These are phyloP conservation scores for Caenorhabditis angaria DNA, from an alignment of 2,888 invertebrate genomes.

Conservation along the genomic window DNA sequence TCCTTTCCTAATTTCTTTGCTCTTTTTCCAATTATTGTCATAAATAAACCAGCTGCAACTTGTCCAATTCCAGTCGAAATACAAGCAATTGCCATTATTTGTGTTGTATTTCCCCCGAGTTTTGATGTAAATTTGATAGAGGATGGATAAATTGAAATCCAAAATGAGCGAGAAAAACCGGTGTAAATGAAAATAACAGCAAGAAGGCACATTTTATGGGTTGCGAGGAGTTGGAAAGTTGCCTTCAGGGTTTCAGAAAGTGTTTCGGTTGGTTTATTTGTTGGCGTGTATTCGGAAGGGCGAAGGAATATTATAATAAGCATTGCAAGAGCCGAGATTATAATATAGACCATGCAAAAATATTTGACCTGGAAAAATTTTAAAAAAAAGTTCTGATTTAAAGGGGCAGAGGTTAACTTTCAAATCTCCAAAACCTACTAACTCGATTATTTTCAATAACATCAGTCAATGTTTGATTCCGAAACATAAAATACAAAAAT, in stretches of 20 bases:
- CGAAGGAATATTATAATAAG: constrained; percentile 23
- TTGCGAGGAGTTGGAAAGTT: constrained; percentile 28
- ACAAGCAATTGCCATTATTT: constrained; percentile 23
- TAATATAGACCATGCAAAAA: constrained; percentile 21
- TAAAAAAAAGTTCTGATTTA: not conserved
- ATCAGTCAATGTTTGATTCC: constrained; percentile 18
- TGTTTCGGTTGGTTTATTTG: constrained; percentile 19
- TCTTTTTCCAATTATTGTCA: constrained; percentile 24
- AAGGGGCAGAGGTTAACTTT: not conserved
- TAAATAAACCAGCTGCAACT: constrained; percentile 28
- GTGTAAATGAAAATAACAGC: constrained; percentile 34
- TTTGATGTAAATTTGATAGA: constrained; percentile 38
- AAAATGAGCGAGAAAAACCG: constrained; percentile 38
- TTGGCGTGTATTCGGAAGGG: constrained; percentile 22
- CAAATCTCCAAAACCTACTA: not conserved
- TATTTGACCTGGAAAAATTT: constrained; percentile 18
- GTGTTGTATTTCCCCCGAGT: constrained; percentile 33
- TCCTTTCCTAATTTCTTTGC: constrained; percentile 30
- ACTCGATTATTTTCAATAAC: constrained; percentile 21
- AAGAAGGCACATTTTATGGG: constrained; percentile 25
- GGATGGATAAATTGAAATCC: constrained; percentile 42
- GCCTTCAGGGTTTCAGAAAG: constrained; percentile 17
- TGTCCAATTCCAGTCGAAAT: constrained; percentile 42
- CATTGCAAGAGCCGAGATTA: constrained; percentile 20
- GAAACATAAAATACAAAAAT: constrained; percentile 37